Base-by-base conservation (phyloP, 2,888 invertebrate genomes). In the Zele albiditarsus region DNA sequence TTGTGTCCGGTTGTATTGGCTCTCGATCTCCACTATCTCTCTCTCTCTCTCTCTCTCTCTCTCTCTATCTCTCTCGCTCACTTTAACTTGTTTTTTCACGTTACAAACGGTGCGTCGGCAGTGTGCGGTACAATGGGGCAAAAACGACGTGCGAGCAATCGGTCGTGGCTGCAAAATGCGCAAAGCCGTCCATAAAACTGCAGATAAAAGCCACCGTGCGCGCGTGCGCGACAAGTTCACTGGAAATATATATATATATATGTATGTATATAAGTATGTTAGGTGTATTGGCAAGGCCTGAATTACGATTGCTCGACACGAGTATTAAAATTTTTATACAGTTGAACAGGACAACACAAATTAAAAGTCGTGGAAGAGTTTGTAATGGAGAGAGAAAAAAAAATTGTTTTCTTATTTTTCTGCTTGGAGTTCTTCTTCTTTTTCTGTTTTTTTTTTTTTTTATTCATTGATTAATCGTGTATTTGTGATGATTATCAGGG, bases 161-260 rank as follows among this genome's bases (percentile, higher is more conserved):
- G 77, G 79, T 46, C 78, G 78, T 77, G 81, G 82, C 80, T 77
- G 67, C 60, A 27, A 28, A 80, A 84, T 84, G 83, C 85, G 86
- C 83, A 86, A 86, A 87, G 86, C 85, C 83, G 85, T 84, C 82
- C 86, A 85, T 86, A 87, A 86, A 87, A 86, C 84, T 82, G 82
- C 84, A 85, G 87, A 87, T 86, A 87, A 87, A 84, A 84, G 84
- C 84, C 83, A 83, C 83, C 82, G 84, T 79, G 75, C 71, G 77
- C 53, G 72, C 66, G 67, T 60, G 73, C 74, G 74, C 72, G 53
- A 23, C 72, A 38, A 53, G 53, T 53, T 49, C 60, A 58, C 72
- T 20, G 57, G 62, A 68, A 63, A 53, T n/a, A 69, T 46, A n/a
- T n/a, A 4, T 23, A 31, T 53, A 62, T 69, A 67, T 33, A 25